A percentile compares a stretch with the other conserved stretches of the same genome.
Conservation (phyloP, 2,797 vertebrate species). For the Chrosomus eos region DNA sequence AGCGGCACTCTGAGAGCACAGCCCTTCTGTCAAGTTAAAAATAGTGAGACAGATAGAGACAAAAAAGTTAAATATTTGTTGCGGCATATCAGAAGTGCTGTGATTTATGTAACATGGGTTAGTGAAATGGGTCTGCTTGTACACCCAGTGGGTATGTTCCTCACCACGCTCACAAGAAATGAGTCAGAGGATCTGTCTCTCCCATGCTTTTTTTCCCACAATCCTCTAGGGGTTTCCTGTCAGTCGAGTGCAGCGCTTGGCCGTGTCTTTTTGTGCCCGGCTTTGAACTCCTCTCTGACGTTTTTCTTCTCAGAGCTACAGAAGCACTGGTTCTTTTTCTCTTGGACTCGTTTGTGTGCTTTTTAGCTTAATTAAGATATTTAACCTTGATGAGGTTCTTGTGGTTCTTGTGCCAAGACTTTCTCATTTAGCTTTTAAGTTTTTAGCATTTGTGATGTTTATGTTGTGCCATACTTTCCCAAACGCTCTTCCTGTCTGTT, state of each 20-base stretch:
- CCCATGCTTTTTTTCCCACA: constrained; percentile 51
- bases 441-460: constrained; percentile 44
- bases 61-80: constrained; percentile 70
- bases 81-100: constrained; percentile 72
- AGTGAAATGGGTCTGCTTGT: constrained; percentile 70
- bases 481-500: neutral
- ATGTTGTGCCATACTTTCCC: constrained; percentile 4
- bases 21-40: constrained; percentile 36
- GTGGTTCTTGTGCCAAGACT: constrained; percentile 70
- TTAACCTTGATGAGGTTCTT: constrained; percentile 79
- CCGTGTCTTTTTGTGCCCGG: constrained; percentile 57
- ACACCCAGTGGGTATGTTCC: constrained; percentile 63
- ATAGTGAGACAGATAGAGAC: constrained; percentile 62
- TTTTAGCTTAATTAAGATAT: constrained; percentile 79
- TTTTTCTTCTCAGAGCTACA: constrained; percentile 71
- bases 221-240: constrained; percentile 53
- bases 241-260: constrained; percentile 39
- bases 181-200: constrained; percentile 54
- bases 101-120: constrained; percentile 69
- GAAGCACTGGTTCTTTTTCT: constrained; percentile 51
- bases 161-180: constrained; percentile 54
- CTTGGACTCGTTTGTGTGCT: constrained; percentile 24
- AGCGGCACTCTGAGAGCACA: constrained; percentile 23
- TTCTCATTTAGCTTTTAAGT: constrained; percentile 54
- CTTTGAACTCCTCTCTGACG: constrained; percentile 70